A percentile compares a stretch with the other conserved stretches of the same genome.
Conservation (phyloP, 2,113 vertebrate genomes). For the Gadus chalcogrammus region DNA sequence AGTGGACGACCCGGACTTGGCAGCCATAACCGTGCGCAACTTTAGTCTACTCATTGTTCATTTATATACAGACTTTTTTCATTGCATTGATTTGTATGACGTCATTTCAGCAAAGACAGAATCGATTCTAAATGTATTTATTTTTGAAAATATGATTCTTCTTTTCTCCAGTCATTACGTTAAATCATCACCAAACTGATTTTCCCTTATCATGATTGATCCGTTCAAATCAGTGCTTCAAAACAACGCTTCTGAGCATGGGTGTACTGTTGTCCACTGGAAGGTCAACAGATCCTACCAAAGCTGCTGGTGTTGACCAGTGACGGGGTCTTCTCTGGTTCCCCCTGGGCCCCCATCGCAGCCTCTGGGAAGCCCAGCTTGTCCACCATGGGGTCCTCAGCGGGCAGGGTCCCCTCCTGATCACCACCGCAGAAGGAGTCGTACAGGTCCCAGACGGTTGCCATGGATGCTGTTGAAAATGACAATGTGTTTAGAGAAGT, state of each 20-base stretch:
- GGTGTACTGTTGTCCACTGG: neutral
- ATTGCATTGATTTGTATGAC: too few species aligned
- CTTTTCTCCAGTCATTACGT: too few species aligned
- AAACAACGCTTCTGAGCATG: neutral
- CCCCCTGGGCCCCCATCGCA: conserved; percentile 5
- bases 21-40: too few species aligned
- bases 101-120: too few species aligned
- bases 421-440: conserved; percentile 42
- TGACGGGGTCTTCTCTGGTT: conserved; percentile 27
- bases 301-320: conserved; percentile 47
- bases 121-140: too few species aligned
- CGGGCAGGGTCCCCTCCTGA: neutral
- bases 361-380: neutral
- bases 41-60: too few species aligned
- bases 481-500: conserved; percentile 32
- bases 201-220: too few species aligned
- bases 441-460: conserved; percentile 80
- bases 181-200: too few species aligned
- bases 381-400: conserved; percentile 4
- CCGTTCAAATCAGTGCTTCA: neutral
- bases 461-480: conserved; percentile 58
- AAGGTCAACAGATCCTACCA: conserved; percentile 58
- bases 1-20: too few species aligned
- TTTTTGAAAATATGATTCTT: too few species aligned
- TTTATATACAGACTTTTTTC: too few species aligned